These are phyloP conservation scores for Ophioderma brevispina DNA, from an alignment of 35 echinoderm and acorn worm genomes.

Conservation along the genomic window DNA sequence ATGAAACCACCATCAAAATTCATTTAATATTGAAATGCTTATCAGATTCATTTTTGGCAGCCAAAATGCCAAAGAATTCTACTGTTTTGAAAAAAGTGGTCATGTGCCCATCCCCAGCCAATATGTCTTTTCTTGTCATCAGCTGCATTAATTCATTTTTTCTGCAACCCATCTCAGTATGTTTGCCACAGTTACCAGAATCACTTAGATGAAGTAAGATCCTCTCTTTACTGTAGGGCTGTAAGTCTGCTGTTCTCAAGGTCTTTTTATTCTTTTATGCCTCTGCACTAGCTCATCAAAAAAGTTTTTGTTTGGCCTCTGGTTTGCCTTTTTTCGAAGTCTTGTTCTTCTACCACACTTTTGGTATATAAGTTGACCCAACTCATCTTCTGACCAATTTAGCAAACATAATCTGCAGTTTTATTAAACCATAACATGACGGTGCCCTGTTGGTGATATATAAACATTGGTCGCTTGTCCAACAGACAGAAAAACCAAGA, in stretches of 20 bases:
- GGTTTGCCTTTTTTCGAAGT: not conserved
- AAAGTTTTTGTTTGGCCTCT: not conserved
- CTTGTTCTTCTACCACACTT: not conserved
- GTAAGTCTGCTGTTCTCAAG: not conserved
- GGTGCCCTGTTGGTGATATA: slow-evolving; percentile 38
- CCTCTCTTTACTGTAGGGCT: not conserved
- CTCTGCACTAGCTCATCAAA: not conserved
- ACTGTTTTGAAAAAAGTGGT: no score
- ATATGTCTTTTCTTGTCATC: slow-evolving; percentile 21
- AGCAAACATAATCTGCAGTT: no score
- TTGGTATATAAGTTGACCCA: no score
- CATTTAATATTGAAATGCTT: no score
- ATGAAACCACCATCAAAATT: no score
- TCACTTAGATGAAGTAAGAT: not conserved
- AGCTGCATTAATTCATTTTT: not conserved
- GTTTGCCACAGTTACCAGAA: not conserved
- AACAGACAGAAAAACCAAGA: slow-evolving; percentile 23
- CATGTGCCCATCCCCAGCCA: no score
- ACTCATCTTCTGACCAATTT: no score
- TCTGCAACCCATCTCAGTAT: not conserved
- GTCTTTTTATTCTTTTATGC: not conserved
- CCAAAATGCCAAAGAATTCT: no score
- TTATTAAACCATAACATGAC: slow-evolving; percentile 35
- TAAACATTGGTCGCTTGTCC: slow-evolving; percentile 24
- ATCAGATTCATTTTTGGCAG: no score